Base-by-base conservation (phyloP, 2,113 vertebrate species). In the Passer domesticus region DNA sequence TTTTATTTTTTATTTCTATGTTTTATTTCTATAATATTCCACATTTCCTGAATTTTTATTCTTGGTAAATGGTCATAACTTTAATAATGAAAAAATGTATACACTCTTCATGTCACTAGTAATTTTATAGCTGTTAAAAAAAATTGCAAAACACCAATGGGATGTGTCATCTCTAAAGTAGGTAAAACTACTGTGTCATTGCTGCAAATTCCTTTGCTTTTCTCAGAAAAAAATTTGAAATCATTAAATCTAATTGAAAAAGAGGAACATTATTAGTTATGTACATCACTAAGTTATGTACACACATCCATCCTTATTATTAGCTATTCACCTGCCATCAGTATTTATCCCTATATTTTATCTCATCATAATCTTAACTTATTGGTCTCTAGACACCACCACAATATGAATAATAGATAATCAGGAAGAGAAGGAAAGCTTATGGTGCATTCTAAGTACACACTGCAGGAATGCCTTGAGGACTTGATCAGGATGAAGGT, bases 351-450 rank as follows among this genome's bases (percentile, higher is more conserved):
- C 12, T 47, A 73, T 80, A 90, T 80, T 92, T 41, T 79, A 74
- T 77, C 46, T 49, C n/a, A 12, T 84, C 46, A 80, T 76, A 79
- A 72, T 89, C 53, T 69, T 79, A 85, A 89, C 2, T 93, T 95
- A 84, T 31, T 87, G 67, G 67, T 87, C 87, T 85, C 93, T 70
- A 91, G 93, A 55, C 46, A 85, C 27, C 41, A 39, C 15, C 58
- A 67, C 37, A 39, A 30, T 59, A 93, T 95, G 87, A 95, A 95
- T 92, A 95, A 96, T 91, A 95, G 69, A 94, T 80, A 89, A 89
- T 78, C 25, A 76, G 43, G 23, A 95, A 70, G 50, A 69, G 55
- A 88, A 90, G 3, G 78, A 87, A 94, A 94, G 6, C 62, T 95
- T 69, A 62, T 43, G 49, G 60, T 92, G 74, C 67, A 82, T 95